These are phyloP conservation scores for Lamprotornis superbus DNA, from an alignment of 2,113 vertebrate species.

Conservation along the genomic window DNA sequence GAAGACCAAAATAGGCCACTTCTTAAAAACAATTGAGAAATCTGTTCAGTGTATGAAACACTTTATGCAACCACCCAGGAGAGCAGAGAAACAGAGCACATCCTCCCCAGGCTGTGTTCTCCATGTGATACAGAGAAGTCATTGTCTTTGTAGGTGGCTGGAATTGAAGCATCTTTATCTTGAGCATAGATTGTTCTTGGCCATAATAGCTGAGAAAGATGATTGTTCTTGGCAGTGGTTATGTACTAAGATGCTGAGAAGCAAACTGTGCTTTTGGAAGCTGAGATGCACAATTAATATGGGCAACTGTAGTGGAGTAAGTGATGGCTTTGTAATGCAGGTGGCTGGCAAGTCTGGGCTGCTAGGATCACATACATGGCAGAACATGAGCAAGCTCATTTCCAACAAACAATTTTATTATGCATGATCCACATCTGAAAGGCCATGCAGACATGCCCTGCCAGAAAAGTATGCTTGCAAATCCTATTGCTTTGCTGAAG, in stretches of 20 bases:
- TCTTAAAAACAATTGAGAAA: not conserved
- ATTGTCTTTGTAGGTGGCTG: not conserved
- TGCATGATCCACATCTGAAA: not conserved
- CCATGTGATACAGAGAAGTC: not conserved
- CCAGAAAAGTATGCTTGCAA: not conserved
- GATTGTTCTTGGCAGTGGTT: not conserved
- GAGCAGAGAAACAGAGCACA: not conserved
- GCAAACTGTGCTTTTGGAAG: not conserved
- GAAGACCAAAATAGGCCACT: not conserved
- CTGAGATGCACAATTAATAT: not conserved
- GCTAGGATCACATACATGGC: not conserved
- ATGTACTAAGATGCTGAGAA: not conserved
- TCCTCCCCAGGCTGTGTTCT: not conserved
- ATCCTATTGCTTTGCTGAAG: not conserved
- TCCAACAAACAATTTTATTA: not conserved
- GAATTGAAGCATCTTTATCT: not conserved
- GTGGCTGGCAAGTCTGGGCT: not conserved
- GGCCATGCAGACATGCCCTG: not conserved
- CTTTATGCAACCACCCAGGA: not conserved
- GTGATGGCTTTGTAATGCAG: not conserved
- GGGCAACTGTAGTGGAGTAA: not conserved
- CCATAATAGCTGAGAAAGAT: not conserved
- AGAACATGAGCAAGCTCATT: not conserved
- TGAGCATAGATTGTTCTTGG: not conserved
- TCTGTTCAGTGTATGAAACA: not conserved